Percentiles rank a stretch among this genome's conserved stretches.
These are phyloP conservation scores for Oenanthe oenanthe DNA, from an alignment of 2,113 vertebrate genomes.

Conservation along the genomic window DNA sequence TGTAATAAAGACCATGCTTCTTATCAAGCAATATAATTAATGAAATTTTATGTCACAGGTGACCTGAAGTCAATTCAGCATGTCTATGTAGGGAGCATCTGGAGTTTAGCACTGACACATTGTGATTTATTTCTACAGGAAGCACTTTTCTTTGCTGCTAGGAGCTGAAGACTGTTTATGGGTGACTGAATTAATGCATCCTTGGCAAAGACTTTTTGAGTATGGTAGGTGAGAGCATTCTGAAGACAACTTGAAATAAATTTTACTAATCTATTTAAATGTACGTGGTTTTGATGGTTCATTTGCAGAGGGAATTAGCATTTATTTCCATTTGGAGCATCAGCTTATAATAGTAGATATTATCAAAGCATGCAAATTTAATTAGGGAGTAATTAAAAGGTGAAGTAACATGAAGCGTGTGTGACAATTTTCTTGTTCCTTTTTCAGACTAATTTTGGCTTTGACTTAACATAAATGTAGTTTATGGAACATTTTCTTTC, in stretches of 20 bases:
- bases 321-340: conserved; percentile 50
- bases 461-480: neutral
- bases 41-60: neutral
- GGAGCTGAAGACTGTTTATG: neutral
- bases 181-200: neutral
- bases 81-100: neutral
- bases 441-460: conserved; percentile 22
- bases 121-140: neutral
- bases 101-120: neutral
- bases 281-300: neutral
- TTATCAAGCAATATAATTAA: neutral
- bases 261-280: conserved; percentile 45
- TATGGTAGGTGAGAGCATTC: neutral
- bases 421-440: neutral
- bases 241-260: conserved; percentile 27
- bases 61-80: neutral
- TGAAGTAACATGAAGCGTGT: neutral
- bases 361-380: conserved; percentile 54
- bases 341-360: neutral
- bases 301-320: conserved; percentile 23
- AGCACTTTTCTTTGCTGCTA: neutral
- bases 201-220: neutral
- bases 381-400: conserved; percentile 52
- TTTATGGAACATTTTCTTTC: neutral
- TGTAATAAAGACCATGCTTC: neutral